phyloP scores from a whole-genome alignment of 2,113 vertebrate genomes.

The Synodontis membranacea region DNA sequence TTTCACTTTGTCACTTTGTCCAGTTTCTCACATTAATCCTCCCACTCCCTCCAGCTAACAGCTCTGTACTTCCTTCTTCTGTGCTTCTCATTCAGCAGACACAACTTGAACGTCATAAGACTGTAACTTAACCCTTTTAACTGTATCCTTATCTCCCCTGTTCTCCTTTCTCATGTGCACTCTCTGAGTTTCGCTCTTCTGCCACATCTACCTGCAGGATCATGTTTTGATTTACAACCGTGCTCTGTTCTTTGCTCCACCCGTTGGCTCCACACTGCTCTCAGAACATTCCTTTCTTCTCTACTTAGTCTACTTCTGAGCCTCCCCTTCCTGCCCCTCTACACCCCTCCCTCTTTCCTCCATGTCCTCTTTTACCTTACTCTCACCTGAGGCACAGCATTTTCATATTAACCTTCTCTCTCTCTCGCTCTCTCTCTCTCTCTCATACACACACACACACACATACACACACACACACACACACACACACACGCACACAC shows the following conservation, averaged over 20 bases:
- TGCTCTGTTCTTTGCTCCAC: conserved; percentile 62
- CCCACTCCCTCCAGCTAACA: conserved; percentile 32
- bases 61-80: conserved; percentile 36
- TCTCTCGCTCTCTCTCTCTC: background rate
- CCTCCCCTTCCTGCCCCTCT: background rate
- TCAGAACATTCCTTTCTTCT: conserved; percentile 64
- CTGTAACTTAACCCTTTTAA: conserved; percentile 42
- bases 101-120: background rate
- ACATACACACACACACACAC: background rate
- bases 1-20: conserved; percentile 39
- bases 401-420: background rate
- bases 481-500: background rate
- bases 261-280: conserved; percentile 53
- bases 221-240: conserved; percentile 60
- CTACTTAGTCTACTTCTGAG: conserved; percentile 54
- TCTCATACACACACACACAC: conserved; percentile 1
- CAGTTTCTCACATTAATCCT: conserved; percentile 4
- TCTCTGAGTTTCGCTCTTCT: conserved; percentile 38
- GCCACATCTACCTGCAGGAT: conserved; percentile 28
- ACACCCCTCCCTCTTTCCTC: background rate
- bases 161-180: conserved; percentile 51
- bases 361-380: background rate
- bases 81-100: background rate
- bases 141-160: conserved; percentile 9
- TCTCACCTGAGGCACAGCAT: conserved; percentile 24